Percentiles rank a stretch among this genome's conserved stretches.
Evolutionary conservation across 2,888 invertebrate species (phyloP).

Genomic region (Spodoptera picta): DNA sequence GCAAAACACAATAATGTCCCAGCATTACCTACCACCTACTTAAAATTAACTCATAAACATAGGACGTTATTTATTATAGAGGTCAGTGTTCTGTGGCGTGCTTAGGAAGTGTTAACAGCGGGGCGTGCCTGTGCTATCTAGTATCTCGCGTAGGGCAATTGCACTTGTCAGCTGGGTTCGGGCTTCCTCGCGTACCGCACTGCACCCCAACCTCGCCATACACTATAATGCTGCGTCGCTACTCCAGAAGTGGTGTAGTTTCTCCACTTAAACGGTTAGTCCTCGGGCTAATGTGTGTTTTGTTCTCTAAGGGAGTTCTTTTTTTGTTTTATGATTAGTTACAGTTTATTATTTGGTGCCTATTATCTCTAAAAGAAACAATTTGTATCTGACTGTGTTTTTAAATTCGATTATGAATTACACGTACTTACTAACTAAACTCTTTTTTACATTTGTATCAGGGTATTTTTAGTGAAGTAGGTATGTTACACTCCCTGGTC

Average conservation of each 20-base stretch:
- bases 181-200: conserved; percentile 52
- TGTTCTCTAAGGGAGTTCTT: conserved; percentile 9
- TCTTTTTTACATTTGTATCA: too few species aligned
- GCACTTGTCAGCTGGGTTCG: conserved; percentile 77
- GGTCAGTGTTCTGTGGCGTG: conserved; percentile 76
- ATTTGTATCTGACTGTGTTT: too few species aligned
- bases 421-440: too few species aligned
- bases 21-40: conserved; percentile 16
- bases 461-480: too few species aligned
- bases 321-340: conserved; percentile 8
- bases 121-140: conserved; percentile 82
- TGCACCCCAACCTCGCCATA: conserved; percentile 44
- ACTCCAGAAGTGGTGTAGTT: conserved; percentile 36
- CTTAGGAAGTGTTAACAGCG: conserved; percentile 78
- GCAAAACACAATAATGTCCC: conserved; percentile 1
- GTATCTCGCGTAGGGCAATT: conserved; percentile 77
- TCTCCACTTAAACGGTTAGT: conserved; percentile 51
- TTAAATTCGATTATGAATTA: too few species aligned
- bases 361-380: too few species aligned
- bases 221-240: conserved; percentile 49
- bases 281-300: conserved; percentile 38
- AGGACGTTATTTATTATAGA: conserved; percentile 57
- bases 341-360: conserved; percentile 12
- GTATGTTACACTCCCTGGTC: too few species aligned
- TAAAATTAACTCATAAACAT: conserved; percentile 54